Evolutionary conservation across 2,113 vertebrate species (phyloP), one percentile per base, ranked within the genome.

Genomic region (Hippocampus barbouri): DNA sequence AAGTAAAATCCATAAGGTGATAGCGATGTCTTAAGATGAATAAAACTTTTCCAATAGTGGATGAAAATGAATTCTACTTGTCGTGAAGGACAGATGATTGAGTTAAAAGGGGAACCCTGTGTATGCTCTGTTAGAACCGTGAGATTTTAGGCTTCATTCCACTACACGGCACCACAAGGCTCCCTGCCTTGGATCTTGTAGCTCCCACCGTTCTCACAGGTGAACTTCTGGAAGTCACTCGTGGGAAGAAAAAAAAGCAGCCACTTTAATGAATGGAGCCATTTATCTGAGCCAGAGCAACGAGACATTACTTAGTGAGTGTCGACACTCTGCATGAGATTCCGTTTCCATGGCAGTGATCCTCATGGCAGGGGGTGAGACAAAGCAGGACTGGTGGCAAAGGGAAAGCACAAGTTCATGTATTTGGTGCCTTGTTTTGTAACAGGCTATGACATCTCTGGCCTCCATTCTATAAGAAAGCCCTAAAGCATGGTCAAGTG

Each of bases 191-290:
- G 66, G 57, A 70, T 78, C 73, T 68, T 81, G 79, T 69, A 70
- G 74, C 75, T 78, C 61, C 74, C 76, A 71, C 76, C 60, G 47
- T 51, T 76, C 78, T 84, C 83, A 67, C 70, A 8, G 61, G 62
- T 45, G 60, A 71, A 75, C 68, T 85, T 85, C 80, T 18, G 61
- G 7, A 79, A 81, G 84, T 85, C 85, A 87, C 78, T 89, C 34
- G 77, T 77, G 80, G 67, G 77, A 75, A 66, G 77, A 85, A 79
- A 68, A 38, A 73, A 78, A 79, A 85, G 73, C 74, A 79, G 73
- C 74, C 81, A 75, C 75, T 87, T 83, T 85, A 89, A 87, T 87
- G 83, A 90, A 86, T 80, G 77, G 80, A 82, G 72, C 78, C 84
- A 86, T 89, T 88, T 85, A 86, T 88, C 80, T 81, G 73, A 83